Percentiles rank a stretch among this genome's conserved stretches.
Evolutionary conservation across 2,113 vertebrate species (phyloP).

Genomic region (rabbit (Oryctolagus cuniculus)): DNA sequence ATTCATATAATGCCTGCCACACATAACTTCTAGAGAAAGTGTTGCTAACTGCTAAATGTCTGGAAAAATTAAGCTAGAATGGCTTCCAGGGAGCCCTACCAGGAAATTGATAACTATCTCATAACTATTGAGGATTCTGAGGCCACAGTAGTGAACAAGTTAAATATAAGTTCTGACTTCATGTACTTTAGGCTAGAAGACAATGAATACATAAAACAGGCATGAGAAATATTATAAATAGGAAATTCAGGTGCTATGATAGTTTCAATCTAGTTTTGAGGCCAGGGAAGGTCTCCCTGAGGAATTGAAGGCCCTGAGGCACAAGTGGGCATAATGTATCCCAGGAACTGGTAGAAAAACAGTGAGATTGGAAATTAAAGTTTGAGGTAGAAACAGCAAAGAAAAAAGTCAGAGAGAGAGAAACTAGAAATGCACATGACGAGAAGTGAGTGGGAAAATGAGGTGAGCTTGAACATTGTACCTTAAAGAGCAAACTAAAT

Average conservation of each 20-base stretch:
- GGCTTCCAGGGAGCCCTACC: neutral
- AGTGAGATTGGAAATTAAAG: neutral
- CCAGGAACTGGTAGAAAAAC: slow-evolving; percentile 21
- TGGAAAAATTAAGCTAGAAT: neutral
- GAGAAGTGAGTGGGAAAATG: neutral
- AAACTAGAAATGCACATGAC: neutral
- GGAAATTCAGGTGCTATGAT: neutral
- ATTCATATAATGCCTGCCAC: neutral
- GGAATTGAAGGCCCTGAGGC: neutral
- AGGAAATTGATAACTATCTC: neutral
- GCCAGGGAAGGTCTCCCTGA: neutral
- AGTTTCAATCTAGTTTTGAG: slow-evolving; percentile 30
- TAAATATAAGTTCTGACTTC: slow-evolving; percentile 18
- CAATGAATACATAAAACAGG: neutral
- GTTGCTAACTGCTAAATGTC: neutral
- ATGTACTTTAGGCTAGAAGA: neutral
- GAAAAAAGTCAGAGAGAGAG: neutral
- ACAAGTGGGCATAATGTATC: neutral
- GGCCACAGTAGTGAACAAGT: neutral
- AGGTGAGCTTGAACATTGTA: neutral
- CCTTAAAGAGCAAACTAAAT: slow-evolving; percentile 40
- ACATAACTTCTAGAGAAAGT: slow-evolving; percentile 1
- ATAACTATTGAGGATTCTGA: neutral
- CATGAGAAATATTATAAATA: slow-evolving; percentile 2
- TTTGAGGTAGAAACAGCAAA: neutral